Evolutionary conservation across 1,140 invertebrate genomes (phyloP), one percentile per base, ranked within the genome.

Genomic region (Proctacanthus coquilletti): DNA sequence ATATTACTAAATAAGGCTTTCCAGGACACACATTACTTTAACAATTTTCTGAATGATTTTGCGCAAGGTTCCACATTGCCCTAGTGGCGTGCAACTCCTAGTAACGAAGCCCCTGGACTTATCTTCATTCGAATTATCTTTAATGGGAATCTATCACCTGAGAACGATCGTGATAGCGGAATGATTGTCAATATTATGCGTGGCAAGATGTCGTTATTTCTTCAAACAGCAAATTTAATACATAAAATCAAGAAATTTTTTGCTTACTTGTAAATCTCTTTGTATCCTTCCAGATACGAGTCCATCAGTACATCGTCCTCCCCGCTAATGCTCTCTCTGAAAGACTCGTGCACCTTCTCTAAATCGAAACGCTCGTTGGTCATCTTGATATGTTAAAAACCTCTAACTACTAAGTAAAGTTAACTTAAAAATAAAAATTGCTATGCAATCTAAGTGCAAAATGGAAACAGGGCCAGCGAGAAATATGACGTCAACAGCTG

Each of bases 191-290:
- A n/a, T n/a, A n/a, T n/a, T n/a, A n/a, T n/a, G n/a, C n/a, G n/a
- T n/a, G n/a, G n/a, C n/a, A n/a, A n/a, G n/a, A n/a, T n/a, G n/a
- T n/a, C n/a, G n/a, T n/a, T n/a, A n/a, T n/a, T n/a, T n/a, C n/a
- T n/a, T n/a, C n/a, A n/a, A n/a, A n/a, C n/a, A n/a, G n/a, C n/a
- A 15, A 5, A 8, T 11, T 10, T 9, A 20, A 30, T 3, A 34
- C 13, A 3, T 34, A 34, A 30, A n/a, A 13, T 30, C 18, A 30
- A 9, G 25, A 11, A 17, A n/a, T 33, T 19, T 21, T 45, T 27
- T 42, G 47, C 64, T 65, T 62, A 79, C 77, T 77, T 80, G 44
- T 71, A 71, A 32, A 79, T 59, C 62, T 80, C 76, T 48, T 74
- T 71, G 49, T 75, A 80, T 38, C 73, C 74, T 38, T 71, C 63